Conservation (phyloP, 2,888 invertebrate genomes). For the Philaethria dido region DNA sequence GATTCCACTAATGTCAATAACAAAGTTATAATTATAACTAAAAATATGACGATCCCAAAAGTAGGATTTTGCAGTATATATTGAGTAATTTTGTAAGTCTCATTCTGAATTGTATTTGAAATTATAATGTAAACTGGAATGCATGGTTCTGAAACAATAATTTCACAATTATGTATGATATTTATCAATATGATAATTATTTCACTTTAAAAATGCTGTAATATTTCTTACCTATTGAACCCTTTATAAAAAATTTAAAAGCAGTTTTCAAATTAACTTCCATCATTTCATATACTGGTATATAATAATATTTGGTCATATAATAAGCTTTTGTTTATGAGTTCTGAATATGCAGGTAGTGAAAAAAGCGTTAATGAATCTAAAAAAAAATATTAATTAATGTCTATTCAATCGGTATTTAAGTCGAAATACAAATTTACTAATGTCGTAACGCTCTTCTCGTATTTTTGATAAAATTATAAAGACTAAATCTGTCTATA, state of each 20-base stretch:
- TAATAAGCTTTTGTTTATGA: background rate
- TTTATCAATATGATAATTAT: too few relatives aligned
- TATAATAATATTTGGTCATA: too few relatives aligned
- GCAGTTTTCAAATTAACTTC: conserved; percentile 65
- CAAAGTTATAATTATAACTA: conserved; percentile 38
- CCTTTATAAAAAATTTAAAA: conserved; percentile 54
- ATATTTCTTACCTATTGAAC: conserved; percentile 57
- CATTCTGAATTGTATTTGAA: conserved; percentile 21
- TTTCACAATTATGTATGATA: too few relatives aligned
- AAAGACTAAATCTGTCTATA: too few relatives aligned
- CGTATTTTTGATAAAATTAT: too few relatives aligned
- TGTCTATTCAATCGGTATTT: too few relatives aligned
- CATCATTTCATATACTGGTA: conserved; percentile 55
- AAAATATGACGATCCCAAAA: conserved; percentile 52
- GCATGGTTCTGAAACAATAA: conserved; percentile 42
- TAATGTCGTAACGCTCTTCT: too few relatives aligned
- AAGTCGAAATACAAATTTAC: too few relatives aligned
- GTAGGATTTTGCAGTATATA: conserved; percentile 51
- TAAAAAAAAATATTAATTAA: too few relatives aligned
- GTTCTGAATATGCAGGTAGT: conserved; percentile 5
- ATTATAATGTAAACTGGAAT: conserved; percentile 21
- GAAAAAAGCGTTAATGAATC: background rate
- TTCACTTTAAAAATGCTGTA: too few relatives aligned
- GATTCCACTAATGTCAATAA: conserved; percentile 35
- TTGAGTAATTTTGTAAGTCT: conserved; percentile 24